phyloP scores from a whole-genome alignment of 2,113 vertebrate species.

The Neolamprologus variostigma region DNA sequence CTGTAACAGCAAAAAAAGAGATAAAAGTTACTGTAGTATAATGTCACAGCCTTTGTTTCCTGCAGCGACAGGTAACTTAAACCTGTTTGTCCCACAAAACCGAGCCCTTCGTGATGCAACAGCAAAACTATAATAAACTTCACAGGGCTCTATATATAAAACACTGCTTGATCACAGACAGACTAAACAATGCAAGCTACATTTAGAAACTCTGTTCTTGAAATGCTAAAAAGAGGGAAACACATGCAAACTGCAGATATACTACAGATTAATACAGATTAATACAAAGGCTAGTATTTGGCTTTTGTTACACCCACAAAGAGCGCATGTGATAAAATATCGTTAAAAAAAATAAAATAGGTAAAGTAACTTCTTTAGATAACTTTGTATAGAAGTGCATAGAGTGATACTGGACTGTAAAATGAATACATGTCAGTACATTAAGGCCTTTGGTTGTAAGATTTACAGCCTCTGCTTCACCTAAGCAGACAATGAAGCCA shows the following conservation, averaged over 20 bases:
- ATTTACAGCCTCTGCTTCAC: neutral
- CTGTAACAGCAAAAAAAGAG: neutral
- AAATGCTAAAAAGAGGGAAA: neutral
- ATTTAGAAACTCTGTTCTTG: neutral
- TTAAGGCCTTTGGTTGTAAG: conserved; percentile 47
- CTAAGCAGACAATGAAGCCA: neutral
- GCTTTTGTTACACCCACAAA: neutral
- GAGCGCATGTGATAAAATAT: neutral
- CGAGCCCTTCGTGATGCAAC: neutral
- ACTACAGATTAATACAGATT: neutral
- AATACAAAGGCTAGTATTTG: neutral
- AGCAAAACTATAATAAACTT: neutral
- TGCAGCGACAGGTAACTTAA: neutral
- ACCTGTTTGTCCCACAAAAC: neutral
- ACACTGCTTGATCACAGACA: neutral
- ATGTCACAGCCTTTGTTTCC: neutral
- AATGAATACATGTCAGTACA: neutral
- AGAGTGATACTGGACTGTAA: neutral
- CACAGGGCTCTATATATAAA: neutral
- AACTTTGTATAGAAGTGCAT: conserved; percentile 4
- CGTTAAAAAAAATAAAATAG: neutral
- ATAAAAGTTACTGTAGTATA: neutral
- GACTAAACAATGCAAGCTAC: neutral
- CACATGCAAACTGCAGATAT: neutral
- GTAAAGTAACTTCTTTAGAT: neutral